Base-by-base conservation (phyloP, 2,797 vertebrate genomes). In the Pyrocephalus nanus region DNA sequence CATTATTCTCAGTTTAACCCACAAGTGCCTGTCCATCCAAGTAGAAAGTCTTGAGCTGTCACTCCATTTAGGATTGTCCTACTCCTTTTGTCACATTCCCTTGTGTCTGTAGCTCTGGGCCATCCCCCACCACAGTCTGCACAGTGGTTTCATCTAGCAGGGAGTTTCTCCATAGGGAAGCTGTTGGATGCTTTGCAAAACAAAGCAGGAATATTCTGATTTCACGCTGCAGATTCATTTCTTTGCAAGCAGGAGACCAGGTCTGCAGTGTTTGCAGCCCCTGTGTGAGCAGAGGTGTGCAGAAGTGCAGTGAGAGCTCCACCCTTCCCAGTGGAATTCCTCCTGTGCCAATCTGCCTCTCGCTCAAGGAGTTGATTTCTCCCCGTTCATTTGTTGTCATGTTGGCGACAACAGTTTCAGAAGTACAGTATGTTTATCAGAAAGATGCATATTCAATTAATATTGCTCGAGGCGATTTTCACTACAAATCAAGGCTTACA, bases 361-460 rank as follows among this genome's bases (percentile, higher is more conserved):
- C 34, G 42, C 86, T 93, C 43, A 17, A 61, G 65, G 71, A 95
- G 94, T 87, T 84, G 73, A 47, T 88, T 95, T 90, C 81, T 85
- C 86, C 64, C 9, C 47, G 20, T 15, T 92, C 29, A 10, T 94
- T 95, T 97, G 95, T 97, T 96, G 94, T 94, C 92, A 94, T 95
- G 96, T 94, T 95, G 95, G 90, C 86, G 72, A 76, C 95, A 96
- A 96, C 96, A 95, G 95, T 94, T 97, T 96, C 86, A 94, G 91
- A 96, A 97, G 83, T 90, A 94, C 95, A 96, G 95, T 94, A 92
- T 96, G 96, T 90, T 97, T 96, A 97, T 95, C 90, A 86, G 93
- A 94, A 96, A 96, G 92, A 96, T 96, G 95, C 96, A 97, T 97
- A 95, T 92, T 96, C 95, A 97, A 97, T 96, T 96, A 92, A 93